Percentiles rank a stretch among this genome's conserved stretches.
These are phyloP conservation scores for Nesometra sesokonis DNA, from an alignment of 35 echinoderm and acorn worm species.

Conservation along the genomic window DNA sequence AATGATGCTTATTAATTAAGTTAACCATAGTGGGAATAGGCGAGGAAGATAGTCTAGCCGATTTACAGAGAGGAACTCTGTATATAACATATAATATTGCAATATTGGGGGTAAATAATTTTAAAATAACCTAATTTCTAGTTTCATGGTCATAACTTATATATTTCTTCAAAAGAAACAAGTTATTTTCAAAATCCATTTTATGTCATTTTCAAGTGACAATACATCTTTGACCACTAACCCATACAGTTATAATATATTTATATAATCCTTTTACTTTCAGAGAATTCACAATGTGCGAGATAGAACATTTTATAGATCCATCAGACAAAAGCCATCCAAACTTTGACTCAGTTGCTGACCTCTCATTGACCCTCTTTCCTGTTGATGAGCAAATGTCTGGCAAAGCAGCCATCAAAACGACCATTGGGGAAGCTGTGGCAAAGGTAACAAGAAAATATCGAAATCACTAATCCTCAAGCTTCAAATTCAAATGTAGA, in stretches of 20 bases:
- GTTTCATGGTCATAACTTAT: too few species aligned
- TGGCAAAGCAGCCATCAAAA: conserved; percentile 45
- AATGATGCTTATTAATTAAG: too few species aligned
- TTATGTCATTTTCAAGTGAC: too few species aligned
- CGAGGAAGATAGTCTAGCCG: too few species aligned
- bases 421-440: conserved; percentile 73
- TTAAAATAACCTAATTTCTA: background rate
- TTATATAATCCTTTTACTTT: background rate
- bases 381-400: conserved; percentile 48
- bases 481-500: too few species aligned
- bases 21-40: too few species aligned
- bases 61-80: too few species aligned
- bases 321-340: conserved; percentile 83
- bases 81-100: too few species aligned
- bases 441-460: conserved; percentile 47
- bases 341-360: conserved; percentile 69
- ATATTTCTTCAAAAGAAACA: background rate
- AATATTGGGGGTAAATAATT: background rate
- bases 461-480: too few species aligned
- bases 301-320: conserved; percentile 98
- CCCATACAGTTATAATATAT: background rate
- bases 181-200: too few species aligned
- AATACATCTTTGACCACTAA: too few species aligned
- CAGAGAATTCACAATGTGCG: conserved; percentile 91
- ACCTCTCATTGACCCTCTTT: conserved; percentile 51